phyloP scores from a whole-genome alignment of 2,113 vertebrate genomes.

The Datnioides undecimradiatus region DNA sequence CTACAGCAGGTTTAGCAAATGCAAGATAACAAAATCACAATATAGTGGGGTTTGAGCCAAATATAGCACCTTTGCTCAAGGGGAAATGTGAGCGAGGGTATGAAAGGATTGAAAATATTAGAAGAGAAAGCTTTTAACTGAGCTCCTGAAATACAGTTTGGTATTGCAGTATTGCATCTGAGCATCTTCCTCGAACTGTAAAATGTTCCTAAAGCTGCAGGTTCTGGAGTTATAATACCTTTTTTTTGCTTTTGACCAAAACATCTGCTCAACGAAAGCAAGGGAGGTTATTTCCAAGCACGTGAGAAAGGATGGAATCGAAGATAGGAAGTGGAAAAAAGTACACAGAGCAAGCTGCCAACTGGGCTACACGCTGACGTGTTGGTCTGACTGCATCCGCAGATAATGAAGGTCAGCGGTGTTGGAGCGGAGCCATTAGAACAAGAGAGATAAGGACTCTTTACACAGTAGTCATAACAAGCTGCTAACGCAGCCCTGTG shows the following conservation, averaged over 20 bases:
- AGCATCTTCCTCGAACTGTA: not conserved
- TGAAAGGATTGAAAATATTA: constrained; percentile 15
- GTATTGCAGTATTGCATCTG: not conserved
- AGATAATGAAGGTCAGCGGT: constrained; percentile 72
- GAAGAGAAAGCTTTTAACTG: not conserved
- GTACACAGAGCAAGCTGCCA: constrained; percentile 66
- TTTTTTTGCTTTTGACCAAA: constrained; percentile 2
- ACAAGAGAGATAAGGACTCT: constrained; percentile 70
- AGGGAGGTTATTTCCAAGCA: constrained; percentile 37
- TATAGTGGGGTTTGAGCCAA: not conserved
- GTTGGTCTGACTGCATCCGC: constrained; percentile 66
- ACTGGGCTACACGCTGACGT: constrained; percentile 50
- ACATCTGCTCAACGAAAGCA: constrained; percentile 6
- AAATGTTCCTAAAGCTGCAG: not conserved
- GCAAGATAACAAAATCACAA: not conserved
- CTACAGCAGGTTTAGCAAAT: constrained; percentile 1
- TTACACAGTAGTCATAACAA: constrained; percentile 63
- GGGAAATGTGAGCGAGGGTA: not conserved
- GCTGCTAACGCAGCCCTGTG: constrained; percentile 6
- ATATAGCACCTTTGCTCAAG: constrained; percentile 10
- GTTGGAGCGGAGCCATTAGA: constrained; percentile 48
- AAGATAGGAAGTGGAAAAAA: constrained; percentile 67
- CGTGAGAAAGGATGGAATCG: constrained; percentile 38
- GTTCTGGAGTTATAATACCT: not conserved
- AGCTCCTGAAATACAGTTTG: not conserved